A percentile compares a stretch with the other conserved stretches of the same genome.
Conservation (phyloP, 2,113 vertebrate species). For the Pterocles burchelli region DNA sequence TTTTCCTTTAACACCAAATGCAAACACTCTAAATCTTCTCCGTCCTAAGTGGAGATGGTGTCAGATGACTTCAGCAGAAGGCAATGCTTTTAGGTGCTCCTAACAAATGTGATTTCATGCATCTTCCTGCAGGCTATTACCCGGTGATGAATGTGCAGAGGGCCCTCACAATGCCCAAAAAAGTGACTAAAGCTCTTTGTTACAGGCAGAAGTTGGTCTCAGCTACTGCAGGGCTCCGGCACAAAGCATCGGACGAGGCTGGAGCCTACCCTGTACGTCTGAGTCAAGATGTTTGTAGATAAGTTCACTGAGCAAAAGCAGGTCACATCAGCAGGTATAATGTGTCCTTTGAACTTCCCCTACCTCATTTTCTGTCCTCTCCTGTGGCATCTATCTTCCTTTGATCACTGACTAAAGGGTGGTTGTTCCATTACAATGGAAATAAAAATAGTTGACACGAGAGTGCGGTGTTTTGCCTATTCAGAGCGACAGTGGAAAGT, state of each 20-base stretch:
- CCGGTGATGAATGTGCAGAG: neutral
- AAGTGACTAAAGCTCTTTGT: neutral
- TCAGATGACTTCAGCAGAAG: neutral
- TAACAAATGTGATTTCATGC: neutral
- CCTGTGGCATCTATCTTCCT: neutral
- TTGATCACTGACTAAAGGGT: neutral
- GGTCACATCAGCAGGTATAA: neutral
- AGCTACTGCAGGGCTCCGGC: neutral
- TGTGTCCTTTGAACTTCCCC: neutral
- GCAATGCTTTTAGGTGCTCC: neutral
- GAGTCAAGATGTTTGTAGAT: neutral
- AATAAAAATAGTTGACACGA: conserved; percentile 28
- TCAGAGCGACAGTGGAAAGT: neutral
- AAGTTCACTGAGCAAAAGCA: conserved; percentile 11
- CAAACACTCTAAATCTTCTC: neutral
- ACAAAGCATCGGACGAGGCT: neutral
- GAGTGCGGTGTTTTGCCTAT: neutral
- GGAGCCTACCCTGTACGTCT: neutral
- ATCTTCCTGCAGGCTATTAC: neutral
- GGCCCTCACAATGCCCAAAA: neutral
- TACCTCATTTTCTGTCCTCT: neutral
- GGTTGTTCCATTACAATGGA: conserved; percentile 25
- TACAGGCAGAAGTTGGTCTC: neutral
- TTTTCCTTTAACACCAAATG: neutral
- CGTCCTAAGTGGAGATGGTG: neutral